Conservation (phyloP, 1,140 invertebrate species). For the Pogonus chalceus region DNA sequence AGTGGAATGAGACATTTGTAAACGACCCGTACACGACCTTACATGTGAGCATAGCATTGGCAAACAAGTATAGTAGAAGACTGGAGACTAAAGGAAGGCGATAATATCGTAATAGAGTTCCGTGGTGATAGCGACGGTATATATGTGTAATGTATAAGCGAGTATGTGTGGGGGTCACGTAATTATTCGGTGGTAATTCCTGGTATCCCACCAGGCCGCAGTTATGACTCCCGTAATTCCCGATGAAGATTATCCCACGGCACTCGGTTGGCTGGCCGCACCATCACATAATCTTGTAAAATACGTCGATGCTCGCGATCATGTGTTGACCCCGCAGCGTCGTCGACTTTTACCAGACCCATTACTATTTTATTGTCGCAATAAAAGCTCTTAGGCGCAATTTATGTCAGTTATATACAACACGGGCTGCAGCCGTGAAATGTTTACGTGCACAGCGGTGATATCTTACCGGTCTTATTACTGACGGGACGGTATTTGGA, state of each 20-base stretch:
- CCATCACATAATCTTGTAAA: constrained; percentile 4
- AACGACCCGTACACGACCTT: too few species aligned
- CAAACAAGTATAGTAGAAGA: too few species aligned
- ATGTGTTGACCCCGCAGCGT: constrained; percentile 20
- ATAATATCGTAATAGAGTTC: too few species aligned
- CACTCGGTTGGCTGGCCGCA: too few species aligned
- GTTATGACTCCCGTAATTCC: neutral
- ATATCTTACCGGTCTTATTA: constrained; percentile 34
- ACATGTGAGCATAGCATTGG: too few species aligned
- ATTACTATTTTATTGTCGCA: constrained; percentile 28
- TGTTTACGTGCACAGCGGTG: constrained; percentile 26
- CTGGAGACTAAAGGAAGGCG: too few species aligned
- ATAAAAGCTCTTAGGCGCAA: constrained; percentile 28
- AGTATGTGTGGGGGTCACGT: neutral
- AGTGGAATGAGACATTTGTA: too few species aligned
- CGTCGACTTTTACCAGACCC: constrained; percentile 19
- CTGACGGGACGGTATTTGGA: constrained; percentile 23
- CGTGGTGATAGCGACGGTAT: neutral
- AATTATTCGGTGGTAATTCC: neutral
- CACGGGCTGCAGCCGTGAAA: constrained; percentile 18
- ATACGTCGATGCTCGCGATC: constrained; percentile 1
- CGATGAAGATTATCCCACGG: neutral
- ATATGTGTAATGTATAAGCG: neutral
- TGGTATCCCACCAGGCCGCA: neutral
- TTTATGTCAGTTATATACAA: constrained; percentile 27